phyloP scores from a whole-genome alignment of 2,113 vertebrate species.

The Apistogramma diplotaenia region DNA sequence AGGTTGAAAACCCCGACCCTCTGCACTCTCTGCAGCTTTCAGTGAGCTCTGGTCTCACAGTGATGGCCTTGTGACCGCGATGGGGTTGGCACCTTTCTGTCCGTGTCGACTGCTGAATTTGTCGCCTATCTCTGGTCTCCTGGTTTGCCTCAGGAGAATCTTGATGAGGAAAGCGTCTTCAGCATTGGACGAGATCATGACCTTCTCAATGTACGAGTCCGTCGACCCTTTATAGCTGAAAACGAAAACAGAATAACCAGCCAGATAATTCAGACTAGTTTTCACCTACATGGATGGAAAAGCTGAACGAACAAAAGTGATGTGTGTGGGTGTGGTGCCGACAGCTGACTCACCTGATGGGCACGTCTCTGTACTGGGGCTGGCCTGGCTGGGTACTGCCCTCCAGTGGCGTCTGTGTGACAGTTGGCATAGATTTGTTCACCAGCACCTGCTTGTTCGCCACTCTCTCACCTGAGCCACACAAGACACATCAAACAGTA shows the following conservation, averaged over 20 bases:
- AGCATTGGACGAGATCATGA: conserved; percentile 98
- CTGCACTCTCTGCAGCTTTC: neutral
- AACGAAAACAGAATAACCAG: neutral
- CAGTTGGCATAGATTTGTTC: conserved; percentile 98
- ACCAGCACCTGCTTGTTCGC: conserved; percentile 98
- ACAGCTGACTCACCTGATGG: conserved; percentile 84
- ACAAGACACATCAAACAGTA: neutral
- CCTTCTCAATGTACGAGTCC: conserved; percentile 97
- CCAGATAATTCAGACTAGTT: neutral
- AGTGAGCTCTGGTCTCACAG: neutral
- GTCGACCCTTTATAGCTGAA: conserved; percentile 94
- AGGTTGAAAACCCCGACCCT: neutral
- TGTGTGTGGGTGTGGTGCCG: neutral
- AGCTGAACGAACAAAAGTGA: neutral
- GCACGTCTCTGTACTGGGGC: conserved; percentile 95
- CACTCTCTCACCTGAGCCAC: conserved; percentile 87
- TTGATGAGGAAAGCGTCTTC: conserved; percentile 98
- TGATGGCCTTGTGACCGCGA: neutral
- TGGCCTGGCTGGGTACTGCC: conserved; percentile 90
- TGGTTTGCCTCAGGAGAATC: conserved; percentile 96
- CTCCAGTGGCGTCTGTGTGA: conserved; percentile 96
- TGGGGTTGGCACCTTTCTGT: conserved; percentile 86
- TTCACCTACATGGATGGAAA: neutral
- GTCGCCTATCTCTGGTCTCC: conserved; percentile 96
- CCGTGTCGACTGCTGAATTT: conserved; percentile 98